Percentiles rank a stretch among this genome's conserved stretches.
Conservation (phyloP, 1,140 invertebrate genomes). For the Lepeophtheirus salmonis region DNA sequence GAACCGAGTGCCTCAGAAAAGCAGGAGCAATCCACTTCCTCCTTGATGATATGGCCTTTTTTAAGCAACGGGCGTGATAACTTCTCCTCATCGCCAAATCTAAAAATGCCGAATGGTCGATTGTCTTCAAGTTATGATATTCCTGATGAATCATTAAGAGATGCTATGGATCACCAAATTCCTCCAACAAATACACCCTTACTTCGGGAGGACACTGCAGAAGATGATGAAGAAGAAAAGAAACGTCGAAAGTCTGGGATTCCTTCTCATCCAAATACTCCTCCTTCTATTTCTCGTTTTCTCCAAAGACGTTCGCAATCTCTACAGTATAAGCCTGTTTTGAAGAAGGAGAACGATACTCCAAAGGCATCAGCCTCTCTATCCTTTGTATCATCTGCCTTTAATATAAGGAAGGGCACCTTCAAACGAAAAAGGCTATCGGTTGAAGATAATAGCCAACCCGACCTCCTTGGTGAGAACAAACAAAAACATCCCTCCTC, state of each 20-base stretch:
- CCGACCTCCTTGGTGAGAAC: neutral
- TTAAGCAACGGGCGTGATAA: too few species aligned
- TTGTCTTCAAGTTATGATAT: too few species aligned
- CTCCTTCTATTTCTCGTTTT: neutral
- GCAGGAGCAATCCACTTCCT: too few species aligned
- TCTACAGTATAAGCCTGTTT: neutral
- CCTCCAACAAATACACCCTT: neutral
- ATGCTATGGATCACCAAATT: neutral
- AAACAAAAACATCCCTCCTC: neutral
- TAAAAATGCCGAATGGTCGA: neutral
- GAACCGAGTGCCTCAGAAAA: too few species aligned
- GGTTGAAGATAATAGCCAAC: neutral
- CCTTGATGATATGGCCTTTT: too few species aligned
- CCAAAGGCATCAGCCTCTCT: neutral
- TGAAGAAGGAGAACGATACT: neutral
- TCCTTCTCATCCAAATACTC: neutral
- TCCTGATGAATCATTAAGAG: too few species aligned
- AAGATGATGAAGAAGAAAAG: neutral
- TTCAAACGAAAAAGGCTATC: neutral
- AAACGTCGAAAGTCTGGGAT: neutral
- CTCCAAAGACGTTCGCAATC: neutral
- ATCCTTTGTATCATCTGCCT: neutral
- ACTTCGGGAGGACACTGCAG: neutral
- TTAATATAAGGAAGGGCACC: neutral
- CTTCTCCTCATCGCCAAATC: too few species aligned